Base-by-base conservation (phyloP, 1,140 invertebrate species). In the Drosophila nigromelanica region DNA sequence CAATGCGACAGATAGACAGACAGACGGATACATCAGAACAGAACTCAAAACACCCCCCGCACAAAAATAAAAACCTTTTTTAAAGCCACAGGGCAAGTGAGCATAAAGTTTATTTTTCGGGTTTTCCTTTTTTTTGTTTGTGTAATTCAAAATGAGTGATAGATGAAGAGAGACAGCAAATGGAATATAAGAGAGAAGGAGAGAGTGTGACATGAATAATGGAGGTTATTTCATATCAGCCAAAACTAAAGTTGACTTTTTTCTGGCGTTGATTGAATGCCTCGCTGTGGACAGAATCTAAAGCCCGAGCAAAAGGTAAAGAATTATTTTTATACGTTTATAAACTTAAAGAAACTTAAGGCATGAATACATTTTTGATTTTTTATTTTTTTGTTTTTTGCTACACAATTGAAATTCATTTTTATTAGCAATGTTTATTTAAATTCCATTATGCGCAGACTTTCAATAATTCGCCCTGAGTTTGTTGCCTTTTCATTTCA, bases 41-140 rank as follows among this genome's bases (percentile, higher is more conserved):
- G 39, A 4, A 63, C 11, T 7, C 27, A 7, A 14, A n/a, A 10
- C 33, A 15, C n/a, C 7, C 45, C 24, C 15, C 37, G 42, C 43
- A 39, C 45, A 50, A 47, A 58, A 27, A 69, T 14, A 61, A 37
- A 43, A 81, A 80, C 62, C 62, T 78, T 81, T 76, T 86, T 86
- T 81, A 78, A 86, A 87, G 82, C 82, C 74, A 43, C 73, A 40
- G 60, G 76, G 54, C 59, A 83, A 87, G 64, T 78, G 73, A 78
- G 78, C 69, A 63, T 63, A 81, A 86, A 87, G 78, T 85, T 80
- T 35, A 35, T 45, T 47, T 59, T 48, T 40, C n/a, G 1, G 27
- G 27, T 6, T 39, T 21, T 37, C 39, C 33, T 54, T 56, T 30
- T 59, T 47, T 51, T 64, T 37, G 27, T 37, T 60, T 66, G 24